Evolutionary conservation across 2,113 vertebrate genomes (phyloP).

Genomic region (Engystomops pustulosus): DNA sequence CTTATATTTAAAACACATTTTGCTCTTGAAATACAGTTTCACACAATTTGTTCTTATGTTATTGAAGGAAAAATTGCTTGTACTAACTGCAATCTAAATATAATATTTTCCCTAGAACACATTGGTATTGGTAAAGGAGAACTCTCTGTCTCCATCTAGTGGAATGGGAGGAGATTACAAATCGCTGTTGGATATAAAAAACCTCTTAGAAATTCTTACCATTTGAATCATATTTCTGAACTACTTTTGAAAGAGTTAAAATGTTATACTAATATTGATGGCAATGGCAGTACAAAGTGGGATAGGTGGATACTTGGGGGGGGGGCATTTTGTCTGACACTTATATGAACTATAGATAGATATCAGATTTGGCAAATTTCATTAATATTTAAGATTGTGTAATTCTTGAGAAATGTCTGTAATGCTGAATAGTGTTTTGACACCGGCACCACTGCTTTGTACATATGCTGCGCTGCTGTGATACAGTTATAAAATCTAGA

Average conservation of each 20-base stretch:
- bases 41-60: background rate
- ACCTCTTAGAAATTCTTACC: background rate
- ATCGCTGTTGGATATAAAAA: background rate
- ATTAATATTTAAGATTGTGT: no score
- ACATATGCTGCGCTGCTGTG: no score
- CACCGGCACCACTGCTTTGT: no score
- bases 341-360: no score
- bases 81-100: conserved; percentile 4
- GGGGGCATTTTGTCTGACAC: background rate
- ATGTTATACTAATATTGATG: background rate
- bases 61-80: background rate
- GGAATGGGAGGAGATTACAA: conserved; percentile 3
- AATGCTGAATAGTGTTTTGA: no score
- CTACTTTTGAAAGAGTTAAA: background rate
- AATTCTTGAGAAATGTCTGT: no score
- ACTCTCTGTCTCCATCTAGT: conserved; percentile 41
- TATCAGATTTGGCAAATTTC: no score
- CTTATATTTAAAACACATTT: background rate
- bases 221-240: background rate
- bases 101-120: background rate
- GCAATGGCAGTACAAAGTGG: background rate
- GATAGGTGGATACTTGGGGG: background rate
- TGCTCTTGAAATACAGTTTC: background rate
- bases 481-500: no score
- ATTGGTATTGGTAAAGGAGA: conserved; percentile 34